phyloP scores from a whole-genome alignment of 2,797 vertebrate genomes.

The Rallus crepitans region DNA sequence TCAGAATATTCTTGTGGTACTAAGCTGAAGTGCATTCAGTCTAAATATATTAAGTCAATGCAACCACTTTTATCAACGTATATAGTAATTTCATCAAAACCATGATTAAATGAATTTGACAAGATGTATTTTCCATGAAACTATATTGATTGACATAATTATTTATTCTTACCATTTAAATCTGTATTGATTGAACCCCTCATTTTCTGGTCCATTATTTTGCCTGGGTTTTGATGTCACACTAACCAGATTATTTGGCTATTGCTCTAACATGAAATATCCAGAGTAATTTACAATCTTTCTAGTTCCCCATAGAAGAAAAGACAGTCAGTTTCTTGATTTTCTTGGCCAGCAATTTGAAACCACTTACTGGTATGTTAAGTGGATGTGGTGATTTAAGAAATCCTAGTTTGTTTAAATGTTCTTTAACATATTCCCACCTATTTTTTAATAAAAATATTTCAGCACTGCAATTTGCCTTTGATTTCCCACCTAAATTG shows the following conservation, averaged over 20 bases:
- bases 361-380: neutral
- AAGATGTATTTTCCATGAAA: conserved; percentile 46
- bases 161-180: conserved; percentile 43
- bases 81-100: conserved; percentile 42
- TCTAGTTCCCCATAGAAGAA: neutral
- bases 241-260: conserved; percentile 4
- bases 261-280: neutral
- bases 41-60: conserved; percentile 39
- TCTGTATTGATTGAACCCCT: conserved; percentile 40
- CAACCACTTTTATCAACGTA: neutral
- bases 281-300: neutral
- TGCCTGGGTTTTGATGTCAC: conserved; percentile 12
- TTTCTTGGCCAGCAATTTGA: neutral
- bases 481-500: neutral
- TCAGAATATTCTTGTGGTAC: conserved; percentile 13
- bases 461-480: neutral
- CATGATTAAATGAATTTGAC: conserved; percentile 35
- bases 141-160: conserved; percentile 55
- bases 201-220: conserved; percentile 30
- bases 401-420: neutral
- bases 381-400: neutral
- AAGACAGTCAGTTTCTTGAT: neutral
- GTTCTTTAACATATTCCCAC: neutral
- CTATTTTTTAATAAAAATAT: neutral
- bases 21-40: conserved; percentile 35